phyloP scores from a whole-genome alignment of 2,113 vertebrate genomes.

The Penelope pileata region DNA sequence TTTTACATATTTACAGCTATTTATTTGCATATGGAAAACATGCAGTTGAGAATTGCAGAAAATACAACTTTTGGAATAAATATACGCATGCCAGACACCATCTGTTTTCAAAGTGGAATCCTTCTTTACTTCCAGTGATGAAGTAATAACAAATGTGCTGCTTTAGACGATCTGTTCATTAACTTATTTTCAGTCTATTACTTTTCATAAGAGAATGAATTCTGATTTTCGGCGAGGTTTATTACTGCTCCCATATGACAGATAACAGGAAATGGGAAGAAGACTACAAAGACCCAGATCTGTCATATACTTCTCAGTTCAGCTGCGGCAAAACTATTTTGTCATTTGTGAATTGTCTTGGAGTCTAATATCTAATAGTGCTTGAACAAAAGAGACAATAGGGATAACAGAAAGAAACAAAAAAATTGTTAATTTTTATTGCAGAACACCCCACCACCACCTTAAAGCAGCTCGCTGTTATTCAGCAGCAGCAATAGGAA shows the following conservation, averaged over 20 bases:
- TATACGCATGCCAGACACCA: not conserved
- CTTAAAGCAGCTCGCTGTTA: not conserved
- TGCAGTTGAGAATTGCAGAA: not conserved
- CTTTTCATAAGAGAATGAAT: not conserved
- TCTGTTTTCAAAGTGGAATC: not conserved
- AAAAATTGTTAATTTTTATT: not conserved
- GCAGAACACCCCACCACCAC: not conserved
- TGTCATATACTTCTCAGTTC: not conserved
- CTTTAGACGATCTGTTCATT: not conserved
- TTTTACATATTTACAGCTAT: not conserved
- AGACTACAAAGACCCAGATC: not conserved
- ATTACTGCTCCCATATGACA: not conserved
- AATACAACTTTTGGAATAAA: not conserved
- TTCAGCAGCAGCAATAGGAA: not conserved
- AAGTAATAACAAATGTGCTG: not conserved
- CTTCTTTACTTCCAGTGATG: constrained; percentile 13
- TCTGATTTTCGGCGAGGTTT: not conserved
- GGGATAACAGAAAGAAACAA: not conserved
- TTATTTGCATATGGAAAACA: constrained; percentile 24
- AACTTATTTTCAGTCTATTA: constrained; percentile 24
- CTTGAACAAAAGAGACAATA: not conserved
- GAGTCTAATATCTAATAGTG: constrained; percentile 9
- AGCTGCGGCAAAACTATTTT: not conserved
- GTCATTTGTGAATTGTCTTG: not conserved
- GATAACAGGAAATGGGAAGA: not conserved